phyloP scores from a whole-genome alignment of 2,888 invertebrate genomes.

The Alloscopus bannaensis region DNA sequence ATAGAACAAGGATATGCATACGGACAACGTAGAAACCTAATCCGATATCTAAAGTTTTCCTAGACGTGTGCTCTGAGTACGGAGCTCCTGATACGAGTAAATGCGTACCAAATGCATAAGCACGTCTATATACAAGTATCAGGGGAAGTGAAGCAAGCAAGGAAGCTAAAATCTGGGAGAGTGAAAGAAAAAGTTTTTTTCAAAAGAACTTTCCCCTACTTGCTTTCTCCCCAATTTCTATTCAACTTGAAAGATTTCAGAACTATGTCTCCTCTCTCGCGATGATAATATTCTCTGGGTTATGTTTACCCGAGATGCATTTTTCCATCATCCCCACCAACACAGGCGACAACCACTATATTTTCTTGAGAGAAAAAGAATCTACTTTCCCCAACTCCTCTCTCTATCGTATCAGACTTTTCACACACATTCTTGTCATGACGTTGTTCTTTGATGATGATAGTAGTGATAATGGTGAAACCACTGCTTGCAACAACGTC shows the following conservation, averaged over 20 bases:
- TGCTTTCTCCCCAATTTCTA: conserved; percentile 61
- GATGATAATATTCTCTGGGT: conserved; percentile 39
- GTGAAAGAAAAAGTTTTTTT: conserved; percentile 56
- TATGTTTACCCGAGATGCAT: conserved; percentile 55
- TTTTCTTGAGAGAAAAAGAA: conserved; percentile 19
- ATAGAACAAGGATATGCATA: no score
- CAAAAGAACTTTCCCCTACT: conserved; percentile 61
- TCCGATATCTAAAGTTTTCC: no score
- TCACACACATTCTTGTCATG: conserved; percentile 35
- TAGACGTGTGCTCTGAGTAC: no score
- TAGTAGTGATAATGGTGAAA: conserved; percentile 9
- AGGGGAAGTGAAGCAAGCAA: conserved; percentile 46
- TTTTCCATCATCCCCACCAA: conserved; percentile 39
- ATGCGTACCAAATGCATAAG: no score
- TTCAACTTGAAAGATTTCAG: conserved; percentile 60
- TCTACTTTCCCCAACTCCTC: conserved; percentile 27
- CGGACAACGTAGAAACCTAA: no score
- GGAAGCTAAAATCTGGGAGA: conserved; percentile 61
- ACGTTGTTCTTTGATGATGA: conserved; percentile 18
- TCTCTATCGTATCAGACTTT: conserved; percentile 22
- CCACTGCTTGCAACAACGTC: conserved; percentile 12
- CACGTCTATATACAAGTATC: conserved; percentile 31
- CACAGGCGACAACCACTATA: conserved; percentile 14
- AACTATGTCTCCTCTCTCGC: conserved; percentile 57
- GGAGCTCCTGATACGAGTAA: no score